Evolutionary conservation across 2,113 vertebrate genomes (phyloP).

Genomic region (Oreochromis aureus): DNA sequence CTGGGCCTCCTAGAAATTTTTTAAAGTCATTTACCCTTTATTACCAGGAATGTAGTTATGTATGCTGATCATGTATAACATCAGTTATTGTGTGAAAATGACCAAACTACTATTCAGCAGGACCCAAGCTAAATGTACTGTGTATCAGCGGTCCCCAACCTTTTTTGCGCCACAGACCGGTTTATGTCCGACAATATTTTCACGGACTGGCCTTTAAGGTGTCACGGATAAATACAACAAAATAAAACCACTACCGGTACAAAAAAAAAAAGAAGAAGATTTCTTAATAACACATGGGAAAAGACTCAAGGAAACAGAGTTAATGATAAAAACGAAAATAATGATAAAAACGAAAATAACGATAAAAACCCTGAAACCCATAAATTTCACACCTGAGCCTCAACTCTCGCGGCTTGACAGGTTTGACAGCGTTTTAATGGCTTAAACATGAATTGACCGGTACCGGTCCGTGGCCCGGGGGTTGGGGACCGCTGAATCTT

Average conservation of each 20-base stretch:
- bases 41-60: not conserved
- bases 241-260: no score
- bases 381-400: not conserved
- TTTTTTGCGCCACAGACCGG: not conserved
- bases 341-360: accelerated
- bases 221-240: no score
- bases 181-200: no score
- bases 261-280: not conserved
- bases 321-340: accelerated
- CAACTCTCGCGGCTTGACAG: not conserved
- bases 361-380: not conserved
- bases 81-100: not conserved
- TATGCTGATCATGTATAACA: not conserved
- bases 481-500: not conserved
- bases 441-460: no score
- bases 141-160: not conserved
- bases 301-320: not conserved
- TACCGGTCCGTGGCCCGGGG: not conserved
- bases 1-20: accelerated
- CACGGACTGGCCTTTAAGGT: no score
- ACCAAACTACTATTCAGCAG: not conserved
- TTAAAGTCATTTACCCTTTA: not conserved
- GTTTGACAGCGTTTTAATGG: no score
- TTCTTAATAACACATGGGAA: not conserved
- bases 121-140: not conserved